These are phyloP conservation scores for Nemopilema nomurai DNA, from an alignment of 30 jellyfish, hydroid and myxozoan species.

Conservation along the genomic window DNA sequence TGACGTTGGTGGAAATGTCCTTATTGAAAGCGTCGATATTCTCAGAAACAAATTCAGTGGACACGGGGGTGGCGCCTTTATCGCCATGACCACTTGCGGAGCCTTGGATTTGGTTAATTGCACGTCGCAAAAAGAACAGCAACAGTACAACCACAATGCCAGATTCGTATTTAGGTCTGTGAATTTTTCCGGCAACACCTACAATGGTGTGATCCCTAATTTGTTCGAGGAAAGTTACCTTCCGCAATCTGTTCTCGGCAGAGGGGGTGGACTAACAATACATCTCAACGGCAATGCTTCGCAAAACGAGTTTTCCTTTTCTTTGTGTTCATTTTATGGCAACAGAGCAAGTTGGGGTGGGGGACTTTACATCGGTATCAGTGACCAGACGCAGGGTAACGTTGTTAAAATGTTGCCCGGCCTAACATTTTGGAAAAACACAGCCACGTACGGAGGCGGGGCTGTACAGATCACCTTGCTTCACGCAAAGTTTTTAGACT, in stretches of 20 bases:
- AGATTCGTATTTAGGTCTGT: constrained; percentile 11
- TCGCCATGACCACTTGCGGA: constrained; percentile 72
- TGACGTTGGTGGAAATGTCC: constrained; percentile 55
- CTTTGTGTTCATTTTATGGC: constrained; percentile 30
- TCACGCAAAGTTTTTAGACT: constrained; percentile 2
- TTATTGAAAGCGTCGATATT: constrained; percentile 14
- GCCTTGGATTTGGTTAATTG: constrained; percentile 66
- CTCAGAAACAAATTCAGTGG: constrained; percentile 6
- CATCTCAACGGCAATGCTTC: constrained; percentile 54
- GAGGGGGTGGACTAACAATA: constrained; percentile 69
- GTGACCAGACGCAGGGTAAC: constrained; percentile 35
- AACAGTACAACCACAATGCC: constrained; percentile 49
- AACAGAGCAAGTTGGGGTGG: constrained; percentile 90
- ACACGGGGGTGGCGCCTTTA: constrained; percentile 62
- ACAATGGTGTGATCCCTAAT: not conserved
- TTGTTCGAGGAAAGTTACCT: not conserved
- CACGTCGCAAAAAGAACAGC: constrained; percentile 54
- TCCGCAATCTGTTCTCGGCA: constrained; percentile 18
- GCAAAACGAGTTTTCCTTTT: constrained; percentile 19
- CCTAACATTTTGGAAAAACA: constrained; percentile 28
- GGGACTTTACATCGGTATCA: constrained; percentile 43
- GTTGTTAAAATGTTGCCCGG: not conserved
- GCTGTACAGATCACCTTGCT: constrained; percentile 53
- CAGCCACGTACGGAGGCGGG: constrained; percentile 81
- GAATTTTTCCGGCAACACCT: constrained; percentile 8